Evolutionary conservation across 2,888 invertebrate genomes (phyloP), one percentile per base, ranked within the genome.

Genomic region (Oxyteleia sp.): DNA sequence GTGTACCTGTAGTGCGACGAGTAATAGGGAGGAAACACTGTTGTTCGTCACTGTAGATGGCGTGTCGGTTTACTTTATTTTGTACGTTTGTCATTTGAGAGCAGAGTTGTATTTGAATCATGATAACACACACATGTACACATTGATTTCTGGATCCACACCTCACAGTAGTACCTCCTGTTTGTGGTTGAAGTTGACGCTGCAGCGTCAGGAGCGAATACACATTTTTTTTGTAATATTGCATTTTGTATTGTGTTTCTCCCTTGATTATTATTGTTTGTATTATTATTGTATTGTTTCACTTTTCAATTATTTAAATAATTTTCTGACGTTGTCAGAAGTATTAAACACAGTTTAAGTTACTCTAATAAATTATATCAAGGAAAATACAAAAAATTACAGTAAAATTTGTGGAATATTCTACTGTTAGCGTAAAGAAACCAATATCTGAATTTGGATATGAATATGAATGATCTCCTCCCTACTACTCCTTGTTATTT

Each of bases 21-120:
- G 53, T 68, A 51, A 53, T 68, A 53, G 41, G 66, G 66, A 68
- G 51, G 15, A 43, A 38, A 15, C 5, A 66, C 49, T 35, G 35
- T 43, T 38, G 32, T 51, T 43, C 26, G 47, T 47, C 59, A 43
- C 16, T 15, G 15, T 43, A 38, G 20, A 57, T 41, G 38, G 38
- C 23, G 43, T 38, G 18, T 64, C 47, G 18, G 51, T 32, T 32
- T 10, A 8, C 32, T 32, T 32, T 32, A 8, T 32, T 32, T 32
- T 32, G 32, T 32, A 8, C 10, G 8, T 26, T 5, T 26, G 32
- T 32, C 32, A 32, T 8, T 8, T 8, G 10, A 3, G 10, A 32
- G 32, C 8, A 8, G 32, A 3, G 8, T 10, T 8, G 5, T 3
- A 8, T 66, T 66, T 51, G 38, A 51, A 38, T 35, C 53, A 41